These are phyloP conservation scores for Antennarius maculatus DNA, from an alignment of 2,797 vertebrate genomes.

Conservation along the genomic window DNA sequence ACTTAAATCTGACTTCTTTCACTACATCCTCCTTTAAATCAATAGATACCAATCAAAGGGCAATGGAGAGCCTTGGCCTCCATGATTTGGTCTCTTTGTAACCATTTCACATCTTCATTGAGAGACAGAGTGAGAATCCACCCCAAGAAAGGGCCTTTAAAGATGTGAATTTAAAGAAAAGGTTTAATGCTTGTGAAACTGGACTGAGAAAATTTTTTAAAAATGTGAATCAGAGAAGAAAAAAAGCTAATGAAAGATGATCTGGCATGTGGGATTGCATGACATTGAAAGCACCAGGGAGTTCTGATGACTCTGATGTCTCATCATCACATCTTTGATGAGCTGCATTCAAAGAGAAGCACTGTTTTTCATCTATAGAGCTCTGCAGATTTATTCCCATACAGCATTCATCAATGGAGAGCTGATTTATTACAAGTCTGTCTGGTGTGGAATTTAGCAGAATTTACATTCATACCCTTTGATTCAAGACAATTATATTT, in stretches of 20 bases:
- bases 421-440: background rate
- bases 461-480: background rate
- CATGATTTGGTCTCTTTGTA: constrained; percentile 12
- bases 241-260: constrained; percentile 2
- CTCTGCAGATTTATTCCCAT: constrained; percentile 1
- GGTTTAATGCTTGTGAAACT: constrained; percentile 11
- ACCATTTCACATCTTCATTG: constrained; percentile 22
- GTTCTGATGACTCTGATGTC: constrained; percentile 18
- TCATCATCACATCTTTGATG: constrained; percentile 19
- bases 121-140: background rate
- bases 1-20: constrained; percentile 27
- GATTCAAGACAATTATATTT: background rate
- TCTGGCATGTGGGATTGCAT: constrained; percentile 11
- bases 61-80: constrained; percentile 32
- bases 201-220: constrained; percentile 1
- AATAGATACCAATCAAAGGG: constrained; percentile 38
- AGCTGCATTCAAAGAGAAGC: constrained; percentile 19
- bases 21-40: constrained; percentile 37
- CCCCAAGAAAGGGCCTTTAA: constrained; percentile 14
- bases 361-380: background rate
- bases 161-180: constrained; percentile 3
- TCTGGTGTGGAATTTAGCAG: background rate
- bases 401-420: background rate
- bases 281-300: constrained; percentile 20
- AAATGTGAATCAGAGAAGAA: constrained; percentile 6